phyloP scores from a whole-genome alignment of 30 jellyfish, hydroid and myxozoan genomes.

The Catostylus mosaicus region DNA sequence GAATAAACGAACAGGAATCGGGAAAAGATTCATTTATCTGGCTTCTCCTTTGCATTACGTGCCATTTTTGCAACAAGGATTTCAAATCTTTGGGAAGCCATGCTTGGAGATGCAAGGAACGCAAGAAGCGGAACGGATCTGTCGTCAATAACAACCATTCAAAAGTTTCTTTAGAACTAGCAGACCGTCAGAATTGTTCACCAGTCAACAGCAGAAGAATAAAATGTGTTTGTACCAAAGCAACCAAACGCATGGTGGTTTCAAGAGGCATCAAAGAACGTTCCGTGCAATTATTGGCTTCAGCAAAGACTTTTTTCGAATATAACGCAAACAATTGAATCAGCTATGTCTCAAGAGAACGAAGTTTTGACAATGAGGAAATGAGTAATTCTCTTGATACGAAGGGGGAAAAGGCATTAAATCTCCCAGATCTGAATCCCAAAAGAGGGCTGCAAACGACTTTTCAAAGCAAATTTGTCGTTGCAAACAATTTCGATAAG shows the following conservation, averaged over 20 bases:
- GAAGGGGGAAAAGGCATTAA: conserved; percentile 4
- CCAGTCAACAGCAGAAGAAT: conserved; percentile 28
- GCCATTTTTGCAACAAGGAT: neutral
- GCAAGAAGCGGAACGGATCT: neutral
- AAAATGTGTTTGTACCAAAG: conserved; percentile 34
- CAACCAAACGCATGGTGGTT: conserved; percentile 38
- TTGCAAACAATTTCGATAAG: neutral
- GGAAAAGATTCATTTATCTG: neutral
- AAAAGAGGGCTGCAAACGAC: conserved; percentile 9
- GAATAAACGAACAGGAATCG: neutral
- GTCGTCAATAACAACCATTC: conserved; percentile 2
- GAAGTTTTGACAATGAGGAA: conserved; percentile 18
- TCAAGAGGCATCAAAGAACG: conserved; percentile 40
- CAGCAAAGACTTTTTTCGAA: conserved; percentile 28
- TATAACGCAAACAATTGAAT: conserved; percentile 28
- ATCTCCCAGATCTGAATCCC: conserved; percentile 26
- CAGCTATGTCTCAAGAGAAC: conserved; percentile 30
- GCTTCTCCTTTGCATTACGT: conserved; percentile 5
- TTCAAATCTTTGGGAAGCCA: neutral
- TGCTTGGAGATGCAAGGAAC: neutral
- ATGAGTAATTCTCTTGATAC: conserved; percentile 36
- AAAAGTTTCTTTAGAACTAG: neutral
- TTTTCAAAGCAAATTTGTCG: conserved; percentile 18
- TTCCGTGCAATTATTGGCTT: conserved; percentile 26
- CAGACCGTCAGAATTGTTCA: conserved; percentile 27